Evolutionary conservation across 2,888 invertebrate species (phyloP).

Genomic region (Agrochola lota): DNA sequence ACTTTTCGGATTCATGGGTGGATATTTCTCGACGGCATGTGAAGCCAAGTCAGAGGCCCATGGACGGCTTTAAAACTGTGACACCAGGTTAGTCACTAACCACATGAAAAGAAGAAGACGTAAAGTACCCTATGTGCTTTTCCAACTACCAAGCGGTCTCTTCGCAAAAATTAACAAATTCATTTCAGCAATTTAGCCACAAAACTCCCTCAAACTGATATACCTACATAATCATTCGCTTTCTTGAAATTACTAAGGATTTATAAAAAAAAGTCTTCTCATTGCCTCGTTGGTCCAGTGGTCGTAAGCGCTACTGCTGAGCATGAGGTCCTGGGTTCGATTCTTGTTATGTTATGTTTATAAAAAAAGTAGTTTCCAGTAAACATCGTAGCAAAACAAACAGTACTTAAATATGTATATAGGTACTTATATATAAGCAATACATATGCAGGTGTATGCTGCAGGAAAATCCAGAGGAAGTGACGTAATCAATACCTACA

Average conservation of each 20-base stretch:
- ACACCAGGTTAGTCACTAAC: too few relatives aligned
- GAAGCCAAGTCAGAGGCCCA: too few relatives aligned
- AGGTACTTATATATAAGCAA: not conserved
- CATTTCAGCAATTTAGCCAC: not conserved
- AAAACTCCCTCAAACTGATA: not conserved
- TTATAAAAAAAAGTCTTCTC: not conserved
- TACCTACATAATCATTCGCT: too few relatives aligned
- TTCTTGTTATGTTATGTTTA: not conserved
- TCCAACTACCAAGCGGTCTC: not conserved
- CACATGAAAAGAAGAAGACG: too few relatives aligned
- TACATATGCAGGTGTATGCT: slow-evolving; percentile 27
- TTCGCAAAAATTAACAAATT: not conserved
- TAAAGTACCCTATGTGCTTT: not conserved
- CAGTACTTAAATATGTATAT: not conserved
- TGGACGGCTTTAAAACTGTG: too few relatives aligned
- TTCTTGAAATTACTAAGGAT: not conserved
- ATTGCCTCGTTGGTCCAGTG: too few relatives aligned
- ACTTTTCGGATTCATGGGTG: too few relatives aligned
- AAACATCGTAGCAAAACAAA: slow-evolving; percentile 17
- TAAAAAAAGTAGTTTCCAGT: slow-evolving; percentile 1
- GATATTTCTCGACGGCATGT: too few relatives aligned
- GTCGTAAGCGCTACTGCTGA: not conserved
- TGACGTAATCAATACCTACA: slow-evolving; percentile 41
- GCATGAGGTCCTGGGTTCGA: not conserved
- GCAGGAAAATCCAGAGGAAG: slow-evolving; percentile 61